Base-by-base conservation (phyloP, 2,888 invertebrate species). In the Nephrocerus scutellatus region DNA sequence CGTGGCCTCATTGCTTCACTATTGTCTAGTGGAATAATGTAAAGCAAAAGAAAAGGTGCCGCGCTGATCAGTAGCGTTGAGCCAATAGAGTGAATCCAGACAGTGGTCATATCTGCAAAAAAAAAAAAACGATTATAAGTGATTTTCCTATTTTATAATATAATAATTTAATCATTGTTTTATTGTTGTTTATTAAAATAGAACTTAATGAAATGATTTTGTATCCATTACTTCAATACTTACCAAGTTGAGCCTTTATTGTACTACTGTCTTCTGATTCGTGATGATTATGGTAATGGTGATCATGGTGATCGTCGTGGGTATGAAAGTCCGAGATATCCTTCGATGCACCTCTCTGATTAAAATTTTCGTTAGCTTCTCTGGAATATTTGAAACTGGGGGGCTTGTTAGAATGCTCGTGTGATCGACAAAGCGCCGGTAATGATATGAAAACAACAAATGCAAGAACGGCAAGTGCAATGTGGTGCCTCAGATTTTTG, bases 31-130 rank as follows among this genome's bases (percentile, higher is more conserved):
- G 96, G 96, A 54, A 98, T 91, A 44, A 93, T 78, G 59, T 91
- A 87, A 6, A 98, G 73, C 48, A 98, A 83, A 29, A 97, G 72
- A 62, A 92, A 93, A 1, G 98, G 98, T 5, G 91, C 92, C 37
- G 89, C 81, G 63, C 96, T 96, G 59, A 98, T 96, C 39, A 96
- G 73, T 7, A 95, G 64, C 0, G 98, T 98, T 2, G 97, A 89
- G 18, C 80, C 80, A 57, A 95, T 74, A 0, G 95, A 92, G 66
- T 85, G 79, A 18, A 84, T 52, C 82, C 91, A 92, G 54, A 77
- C 49, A 30, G 43, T 53, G 10, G 40, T 47, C 54, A 61, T 57
- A 50, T 65, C 64, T 64, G 29, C 19, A 39, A 45, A 30, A 24
- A n/a, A 26, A 38, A 25, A 25, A 1, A 35, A 22, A 22, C 22